Base-by-base conservation (phyloP, 2,888 invertebrate genomes). In the Busseola fusca region DNA sequence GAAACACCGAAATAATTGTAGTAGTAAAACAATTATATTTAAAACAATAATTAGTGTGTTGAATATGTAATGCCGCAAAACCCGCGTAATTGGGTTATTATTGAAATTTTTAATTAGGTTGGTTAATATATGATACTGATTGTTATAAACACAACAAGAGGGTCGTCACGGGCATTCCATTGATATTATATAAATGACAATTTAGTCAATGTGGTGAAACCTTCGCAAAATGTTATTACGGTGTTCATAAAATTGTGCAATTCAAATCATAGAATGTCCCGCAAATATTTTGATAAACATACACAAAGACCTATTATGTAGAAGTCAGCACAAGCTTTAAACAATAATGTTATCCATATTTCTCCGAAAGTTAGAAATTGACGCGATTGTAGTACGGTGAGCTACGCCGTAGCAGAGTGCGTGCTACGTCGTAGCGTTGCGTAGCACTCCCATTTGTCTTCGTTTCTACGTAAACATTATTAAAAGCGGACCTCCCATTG, bases 61-160 rank as follows among this genome's bases (percentile, higher is more conserved):
- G 80, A 79, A n/a, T 65, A 54, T 54, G 30, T 37, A 60, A 37
- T 45, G 25, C 79, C 79, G 12, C 79, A 60, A 65, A 75, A 56
- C 25, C 54, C 18, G 25, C 21, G 48, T 64, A 60, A 64, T 27
- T 74, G 18, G 54, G 42, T 65, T 56, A 65, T 79, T 56, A 76
- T 76, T 79, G 74, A 73, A 79, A 79, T 79, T 50, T 54, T 73
- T 73, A 76, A 76, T 65, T 60, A 56, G 50, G 59, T 65, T 42
- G 42, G 30, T 79, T 74, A 79, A 74, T 74, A 74, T 60, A 59
- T 75, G 25, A 60, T 73, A 73, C 27, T 21, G 27, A 74, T 25
- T 50, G 40, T 30, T 64, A 27, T n/a, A 62, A 48, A 52, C 16
- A 56, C 50, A 21, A 62, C n/a, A 62, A 30, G 42, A 63, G 27